These are phyloP conservation scores for Hyaena hyaena DNA, from an alignment of 2,113 vertebrate genomes.

Conservation along the genomic window DNA sequence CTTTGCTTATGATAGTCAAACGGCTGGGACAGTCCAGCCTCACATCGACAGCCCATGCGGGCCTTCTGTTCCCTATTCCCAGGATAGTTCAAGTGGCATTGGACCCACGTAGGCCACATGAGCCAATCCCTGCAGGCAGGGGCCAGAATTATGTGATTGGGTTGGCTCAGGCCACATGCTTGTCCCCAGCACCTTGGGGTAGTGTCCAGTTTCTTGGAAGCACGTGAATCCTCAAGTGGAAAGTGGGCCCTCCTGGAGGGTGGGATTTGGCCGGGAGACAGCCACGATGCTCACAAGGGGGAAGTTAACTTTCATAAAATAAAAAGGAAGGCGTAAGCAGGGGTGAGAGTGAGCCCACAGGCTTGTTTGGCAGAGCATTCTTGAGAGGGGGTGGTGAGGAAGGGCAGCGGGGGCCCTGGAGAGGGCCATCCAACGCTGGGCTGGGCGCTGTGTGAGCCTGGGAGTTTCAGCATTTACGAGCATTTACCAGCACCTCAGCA, in stretches of 20 bases:
- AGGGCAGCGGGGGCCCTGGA: rapidly evolving
- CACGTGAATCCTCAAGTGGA: not conserved
- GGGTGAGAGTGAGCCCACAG: not conserved
- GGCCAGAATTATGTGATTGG: rapidly evolving
- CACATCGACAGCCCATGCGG: rapidly evolving
- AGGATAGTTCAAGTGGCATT: not conserved
- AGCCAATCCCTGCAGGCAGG: not conserved
- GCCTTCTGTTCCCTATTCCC: not conserved
- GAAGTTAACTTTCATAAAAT: not conserved
- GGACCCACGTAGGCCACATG: not conserved
- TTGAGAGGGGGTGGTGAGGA: not conserved
- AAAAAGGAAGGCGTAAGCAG: not conserved
- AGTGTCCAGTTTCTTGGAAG: not conserved
- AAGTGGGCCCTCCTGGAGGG: not conserved
- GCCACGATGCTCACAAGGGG: not conserved
- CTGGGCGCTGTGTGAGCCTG: not conserved
- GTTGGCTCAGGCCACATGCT: not conserved
- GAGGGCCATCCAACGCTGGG: rapidly evolving
- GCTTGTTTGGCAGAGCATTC: not conserved
- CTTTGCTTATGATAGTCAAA: not conserved
- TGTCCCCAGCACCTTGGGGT: not conserved
- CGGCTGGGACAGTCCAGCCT: not conserved
- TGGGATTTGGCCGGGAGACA: not conserved
- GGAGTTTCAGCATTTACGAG: not conserved
- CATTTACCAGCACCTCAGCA: not conserved